A percentile compares a stretch with the other conserved stretches of the same genome.
Evolutionary conservation across 30 jellyfish, hydroid and myxozoan genomes (phyloP).

Genomic region (Turritopsis dohrnii): DNA sequence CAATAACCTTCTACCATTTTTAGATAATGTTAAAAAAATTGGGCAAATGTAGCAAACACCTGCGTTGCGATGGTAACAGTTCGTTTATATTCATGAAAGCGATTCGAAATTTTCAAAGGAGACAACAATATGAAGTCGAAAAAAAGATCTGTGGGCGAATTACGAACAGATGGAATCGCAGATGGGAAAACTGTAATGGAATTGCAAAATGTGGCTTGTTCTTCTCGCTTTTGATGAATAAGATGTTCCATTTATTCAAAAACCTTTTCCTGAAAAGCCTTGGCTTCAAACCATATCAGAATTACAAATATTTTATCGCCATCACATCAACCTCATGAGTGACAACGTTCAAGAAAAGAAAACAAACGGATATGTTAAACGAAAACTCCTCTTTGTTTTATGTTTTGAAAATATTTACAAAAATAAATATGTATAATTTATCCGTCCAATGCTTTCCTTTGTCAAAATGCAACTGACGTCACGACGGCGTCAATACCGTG

Average conservation of each 20-base stretch:
- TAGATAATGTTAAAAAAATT: not conserved
- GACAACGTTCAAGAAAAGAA: not conserved
- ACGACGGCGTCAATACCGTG: not conserved
- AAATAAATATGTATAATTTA: not conserved
- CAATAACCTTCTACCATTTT: not conserved
- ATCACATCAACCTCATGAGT: not conserved
- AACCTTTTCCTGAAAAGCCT: too few species aligned
- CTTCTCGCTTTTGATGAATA: not conserved
- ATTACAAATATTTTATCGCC: not conserved
- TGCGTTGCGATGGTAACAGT: not conserved
- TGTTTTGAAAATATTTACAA: not conserved
- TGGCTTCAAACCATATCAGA: not conserved
- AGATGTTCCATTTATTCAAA: too few species aligned
- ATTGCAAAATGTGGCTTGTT: not conserved
- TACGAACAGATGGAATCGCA: constrained; percentile 4
- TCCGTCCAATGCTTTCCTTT: not conserved
- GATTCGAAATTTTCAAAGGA: not conserved
- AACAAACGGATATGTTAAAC: too few species aligned
- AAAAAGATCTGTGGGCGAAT: not conserved
- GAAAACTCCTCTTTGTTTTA: not conserved
- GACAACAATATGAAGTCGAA: not conserved
- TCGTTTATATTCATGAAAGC: not conserved
- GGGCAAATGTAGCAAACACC: not conserved
- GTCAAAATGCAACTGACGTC: not conserved
- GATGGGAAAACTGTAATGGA: not conserved